phyloP scores from a whole-genome alignment of 2,113 vertebrate species.

The Desmodus rotundus region DNA sequence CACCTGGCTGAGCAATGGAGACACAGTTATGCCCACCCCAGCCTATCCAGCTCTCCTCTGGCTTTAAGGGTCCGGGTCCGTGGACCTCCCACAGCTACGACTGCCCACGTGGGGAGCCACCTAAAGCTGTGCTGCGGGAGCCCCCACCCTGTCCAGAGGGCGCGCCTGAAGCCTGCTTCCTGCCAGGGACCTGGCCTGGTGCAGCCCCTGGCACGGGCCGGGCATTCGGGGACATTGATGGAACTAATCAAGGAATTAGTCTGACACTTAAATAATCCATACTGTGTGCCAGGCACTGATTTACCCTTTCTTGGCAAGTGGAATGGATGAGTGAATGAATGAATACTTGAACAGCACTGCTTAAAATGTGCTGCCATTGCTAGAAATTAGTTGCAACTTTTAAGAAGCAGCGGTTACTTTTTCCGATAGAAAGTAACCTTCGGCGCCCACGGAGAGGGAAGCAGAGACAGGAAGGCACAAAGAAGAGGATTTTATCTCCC shows the following conservation, averaged over 20 bases:
- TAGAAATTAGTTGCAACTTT: not conserved
- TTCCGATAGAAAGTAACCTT: not conserved
- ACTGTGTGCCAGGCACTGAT: not conserved
- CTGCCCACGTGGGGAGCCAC: too few relatives aligned
- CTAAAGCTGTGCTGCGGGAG: not conserved
- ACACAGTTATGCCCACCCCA: not conserved
- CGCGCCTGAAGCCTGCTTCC: not conserved
- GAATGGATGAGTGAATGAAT: not conserved
- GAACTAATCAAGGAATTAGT: not conserved
- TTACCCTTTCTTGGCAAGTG: not conserved
- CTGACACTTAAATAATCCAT: not conserved
- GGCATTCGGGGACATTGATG: not conserved
- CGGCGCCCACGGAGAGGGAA: not conserved
- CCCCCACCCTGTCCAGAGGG: not conserved
- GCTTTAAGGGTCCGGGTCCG: not conserved
- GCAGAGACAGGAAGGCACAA: not conserved
- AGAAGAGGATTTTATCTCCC: not conserved
- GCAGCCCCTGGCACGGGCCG: not conserved
- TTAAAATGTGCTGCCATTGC: not conserved
- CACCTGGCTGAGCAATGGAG: not conserved
- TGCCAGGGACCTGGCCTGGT: not conserved
- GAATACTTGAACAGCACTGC: not conserved
- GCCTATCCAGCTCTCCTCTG: not conserved
- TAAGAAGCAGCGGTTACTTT: not conserved
- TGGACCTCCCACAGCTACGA: too few relatives aligned